Percentiles rank a stretch among this genome's conserved stretches.
These are phyloP conservation scores for Sphaeridia pumilis DNA, from an alignment of 2,888 invertebrate genomes.

Conservation along the genomic window DNA sequence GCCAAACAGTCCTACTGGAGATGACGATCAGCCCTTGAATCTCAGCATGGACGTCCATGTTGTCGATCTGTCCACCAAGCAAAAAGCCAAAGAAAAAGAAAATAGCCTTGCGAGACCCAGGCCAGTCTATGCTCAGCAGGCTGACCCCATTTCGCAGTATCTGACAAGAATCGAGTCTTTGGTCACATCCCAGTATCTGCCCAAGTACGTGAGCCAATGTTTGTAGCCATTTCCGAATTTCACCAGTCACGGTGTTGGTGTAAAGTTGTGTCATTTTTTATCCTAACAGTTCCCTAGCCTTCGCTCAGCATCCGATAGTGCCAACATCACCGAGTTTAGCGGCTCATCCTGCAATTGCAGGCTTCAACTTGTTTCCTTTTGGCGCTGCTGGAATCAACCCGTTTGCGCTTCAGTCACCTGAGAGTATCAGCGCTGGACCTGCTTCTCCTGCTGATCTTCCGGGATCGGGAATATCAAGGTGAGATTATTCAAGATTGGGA, in stretches of 20 bases:
- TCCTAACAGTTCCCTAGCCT: not conserved
- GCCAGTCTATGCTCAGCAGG: conserved; percentile 14
- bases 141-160: conserved; percentile 18
- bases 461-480: conserved; percentile 11
- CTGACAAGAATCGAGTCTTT: conserved; percentile 21
- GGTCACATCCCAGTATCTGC: conserved; percentile 21
- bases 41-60: conserved; percentile 64
- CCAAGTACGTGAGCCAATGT: conserved; percentile 20
- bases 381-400: conserved; percentile 20
- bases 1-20: conserved; percentile 9
- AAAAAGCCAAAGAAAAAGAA: conserved; percentile 18
- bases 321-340: conserved; percentile 9
- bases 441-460: conserved; percentile 21
- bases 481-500: too few species aligned
- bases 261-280: not conserved
- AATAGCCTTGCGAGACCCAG: conserved; percentile 18
- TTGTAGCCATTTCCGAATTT: too few species aligned
- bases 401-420: conserved; percentile 18
- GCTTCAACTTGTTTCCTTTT: conserved; percentile 19
- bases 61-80: conserved; percentile 50
- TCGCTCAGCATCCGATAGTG: conserved; percentile 15
- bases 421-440: conserved; percentile 14
- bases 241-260: too few species aligned
- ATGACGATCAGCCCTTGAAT: conserved; percentile 50
- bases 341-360: conserved; percentile 8